Evolutionary conservation across 2,797 vertebrate species (phyloP).

Genomic region (Neosilurus hyrtlii): DNA sequence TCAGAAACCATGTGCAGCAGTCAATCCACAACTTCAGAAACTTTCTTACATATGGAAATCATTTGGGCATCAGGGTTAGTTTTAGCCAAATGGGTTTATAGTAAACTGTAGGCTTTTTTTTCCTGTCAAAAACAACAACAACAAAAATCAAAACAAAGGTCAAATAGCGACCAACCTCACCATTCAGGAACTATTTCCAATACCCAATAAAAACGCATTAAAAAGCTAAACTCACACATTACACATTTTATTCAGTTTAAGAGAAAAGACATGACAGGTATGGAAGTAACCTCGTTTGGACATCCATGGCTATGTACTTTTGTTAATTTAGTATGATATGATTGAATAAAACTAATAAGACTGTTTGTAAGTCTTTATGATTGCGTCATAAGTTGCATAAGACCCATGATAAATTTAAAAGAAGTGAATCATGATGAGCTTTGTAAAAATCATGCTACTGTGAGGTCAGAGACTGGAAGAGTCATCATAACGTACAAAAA

Average conservation of each 20-base stretch:
- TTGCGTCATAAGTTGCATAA: neutral
- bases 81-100: neutral
- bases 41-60: neutral
- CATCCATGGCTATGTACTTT: neutral
- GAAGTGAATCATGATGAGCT: neutral
- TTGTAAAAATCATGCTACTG: neutral
- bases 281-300: neutral
- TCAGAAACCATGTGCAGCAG: neutral
- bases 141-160: neutral
- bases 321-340: neutral
- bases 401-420: neutral
- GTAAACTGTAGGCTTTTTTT: neutral
- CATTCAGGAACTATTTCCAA: neutral
- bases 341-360: conserved; percentile 1
- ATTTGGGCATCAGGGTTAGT: neutral
- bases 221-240: neutral
- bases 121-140: neutral
- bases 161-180: neutral
- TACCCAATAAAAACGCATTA: neutral
- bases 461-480: neutral
- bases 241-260: neutral
- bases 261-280: neutral
- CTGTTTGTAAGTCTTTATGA: neutral
- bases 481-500: neutral
- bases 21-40: neutral